A percentile compares a stretch with the other conserved stretches of the same genome.
These are phyloP conservation scores for Andrena bicolor DNA, from an alignment of 2,888 invertebrate genomes.

Conservation along the genomic window DNA sequence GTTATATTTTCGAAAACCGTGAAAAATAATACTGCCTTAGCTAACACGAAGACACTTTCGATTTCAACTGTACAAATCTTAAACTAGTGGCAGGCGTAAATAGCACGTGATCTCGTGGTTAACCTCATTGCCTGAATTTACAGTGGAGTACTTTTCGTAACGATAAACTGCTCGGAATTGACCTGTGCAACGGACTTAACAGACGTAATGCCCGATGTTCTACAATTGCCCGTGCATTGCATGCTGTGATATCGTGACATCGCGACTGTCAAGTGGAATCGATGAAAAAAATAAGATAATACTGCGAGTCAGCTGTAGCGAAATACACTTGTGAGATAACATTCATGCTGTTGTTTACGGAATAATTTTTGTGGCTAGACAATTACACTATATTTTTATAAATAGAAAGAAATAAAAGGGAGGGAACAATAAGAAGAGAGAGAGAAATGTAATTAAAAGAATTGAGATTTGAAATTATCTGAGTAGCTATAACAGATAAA, in stretches of 20 bases:
- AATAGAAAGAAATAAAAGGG: too few species aligned
- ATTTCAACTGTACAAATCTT: not conserved
- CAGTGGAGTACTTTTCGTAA: conserved; percentile 43
- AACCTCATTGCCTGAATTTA: conserved; percentile 51
- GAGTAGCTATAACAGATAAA: too few species aligned
- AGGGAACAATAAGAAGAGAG: too few species aligned
- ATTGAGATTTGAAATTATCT: too few species aligned
- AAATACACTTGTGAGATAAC: conserved; percentile 8
- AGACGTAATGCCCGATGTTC: conserved; percentile 39
- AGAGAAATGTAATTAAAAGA: too few species aligned
- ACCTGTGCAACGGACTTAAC: conserved; percentile 47
- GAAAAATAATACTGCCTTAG: too few species aligned
- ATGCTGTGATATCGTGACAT: conserved; percentile 43
- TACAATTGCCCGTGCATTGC: conserved; percentile 39
- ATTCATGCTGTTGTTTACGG: too few species aligned
- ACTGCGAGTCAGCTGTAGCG: not conserved
- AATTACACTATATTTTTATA: too few species aligned
- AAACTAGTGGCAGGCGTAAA: conserved; percentile 25
- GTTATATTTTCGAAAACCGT: too few species aligned
- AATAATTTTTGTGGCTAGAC: too few species aligned
- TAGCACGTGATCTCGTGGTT: conserved; percentile 46
- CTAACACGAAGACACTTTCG: too few species aligned
- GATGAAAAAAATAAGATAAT: conserved; percentile 1
- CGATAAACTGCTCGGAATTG: conserved; percentile 51
- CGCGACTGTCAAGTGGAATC: conserved; percentile 31